A percentile compares a stretch with the other conserved stretches of the same genome.
Evolutionary conservation across 2,888 invertebrate species (phyloP).

Genomic region (Tetheella fluctuosa): DNA sequence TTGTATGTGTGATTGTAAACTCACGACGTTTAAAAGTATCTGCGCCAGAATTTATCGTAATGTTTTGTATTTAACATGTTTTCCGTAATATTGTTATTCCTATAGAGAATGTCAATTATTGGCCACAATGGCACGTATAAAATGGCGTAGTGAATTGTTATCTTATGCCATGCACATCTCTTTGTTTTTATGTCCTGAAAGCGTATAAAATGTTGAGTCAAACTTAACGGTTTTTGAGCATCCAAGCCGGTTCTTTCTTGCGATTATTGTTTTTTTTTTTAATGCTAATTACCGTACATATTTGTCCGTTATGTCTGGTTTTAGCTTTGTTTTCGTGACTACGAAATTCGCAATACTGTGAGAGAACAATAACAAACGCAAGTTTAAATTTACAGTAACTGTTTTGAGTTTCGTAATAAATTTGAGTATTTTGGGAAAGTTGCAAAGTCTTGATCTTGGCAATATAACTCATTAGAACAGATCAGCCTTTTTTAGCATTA

Average conservation of each 20-base stretch:
- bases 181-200: slow-evolving; percentile 17
- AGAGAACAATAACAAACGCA: slow-evolving; percentile 1
- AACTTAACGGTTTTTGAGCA: slow-evolving; percentile 44
- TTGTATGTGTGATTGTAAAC: no score
- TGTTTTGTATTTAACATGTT: no score
- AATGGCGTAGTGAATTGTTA: background rate
- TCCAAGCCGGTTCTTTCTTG: slow-evolving; percentile 37
- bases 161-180: background rate
- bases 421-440: background rate
- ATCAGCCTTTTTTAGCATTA: no score
- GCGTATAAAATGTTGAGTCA: slow-evolving; percentile 34
- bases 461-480: no score
- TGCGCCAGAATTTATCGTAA: no score
- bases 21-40: no score
- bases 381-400: background rate
- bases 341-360: background rate
- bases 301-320: slow-evolving; percentile 32
- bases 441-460: background rate
- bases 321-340: slow-evolving; percentile 12
- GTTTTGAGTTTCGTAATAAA: background rate
- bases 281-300: slow-evolving; percentile 32
- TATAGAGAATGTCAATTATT: no score
- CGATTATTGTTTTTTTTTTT: slow-evolving; percentile 32
- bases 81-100: no score
- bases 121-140: no score